Percentiles rank a stretch among this genome's conserved stretches.
phyloP scores from a whole-genome alignment of 2,113 vertebrate genomes.

The Mustela nigripes region DNA sequence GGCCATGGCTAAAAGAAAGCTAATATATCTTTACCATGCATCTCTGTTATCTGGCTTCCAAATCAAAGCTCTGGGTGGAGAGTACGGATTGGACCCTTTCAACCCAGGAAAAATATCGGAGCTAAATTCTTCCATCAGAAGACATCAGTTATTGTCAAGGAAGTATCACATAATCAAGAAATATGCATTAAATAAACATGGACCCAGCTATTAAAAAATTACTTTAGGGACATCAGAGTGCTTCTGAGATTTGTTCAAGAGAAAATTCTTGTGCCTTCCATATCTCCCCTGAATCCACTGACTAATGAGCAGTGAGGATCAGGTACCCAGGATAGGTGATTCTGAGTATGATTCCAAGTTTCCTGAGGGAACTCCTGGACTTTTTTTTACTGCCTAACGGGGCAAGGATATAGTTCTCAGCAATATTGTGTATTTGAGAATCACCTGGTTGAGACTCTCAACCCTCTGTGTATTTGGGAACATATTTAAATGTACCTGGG shows the following conservation, averaged over 20 bases:
- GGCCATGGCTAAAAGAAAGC: not conserved
- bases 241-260: not conserved
- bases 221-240: not conserved
- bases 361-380: not conserved
- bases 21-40: not conserved
- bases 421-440: not conserved
- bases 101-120: not conserved
- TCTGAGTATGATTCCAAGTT: not conserved
- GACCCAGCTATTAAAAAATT: not conserved
- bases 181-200: not conserved
- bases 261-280: not conserved
- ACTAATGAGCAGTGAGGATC: not conserved
- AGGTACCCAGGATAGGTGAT: not conserved
- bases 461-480: not conserved
- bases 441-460: not conserved
- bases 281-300: not conserved
- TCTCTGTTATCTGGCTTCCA: not conserved
- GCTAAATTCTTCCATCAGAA: not conserved
- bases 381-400: not conserved
- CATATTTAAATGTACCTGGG: not conserved
- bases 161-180: not conserved
- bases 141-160: not conserved
- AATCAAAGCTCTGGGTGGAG: not conserved
- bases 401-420: not conserved
- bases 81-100: not conserved